Base-by-base conservation (phyloP, 1,140 invertebrate genomes). In the Drosophila erecta region DNA sequence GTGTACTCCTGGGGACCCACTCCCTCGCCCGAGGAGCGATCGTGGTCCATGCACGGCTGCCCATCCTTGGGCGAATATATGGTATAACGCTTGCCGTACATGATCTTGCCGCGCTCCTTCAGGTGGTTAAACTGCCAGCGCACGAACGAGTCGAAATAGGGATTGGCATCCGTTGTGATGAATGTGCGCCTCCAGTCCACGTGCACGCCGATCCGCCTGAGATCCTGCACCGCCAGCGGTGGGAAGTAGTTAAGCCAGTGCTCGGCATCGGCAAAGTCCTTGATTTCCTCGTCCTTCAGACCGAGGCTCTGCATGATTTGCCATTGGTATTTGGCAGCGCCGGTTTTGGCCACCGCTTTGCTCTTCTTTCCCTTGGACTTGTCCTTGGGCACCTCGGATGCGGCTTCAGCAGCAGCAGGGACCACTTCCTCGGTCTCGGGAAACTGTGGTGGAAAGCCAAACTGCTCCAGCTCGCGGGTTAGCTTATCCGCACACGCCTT, bases 41-140 rank as follows among this genome's bases (percentile, higher is more conserved):
- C 99, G 92, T 99, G 99, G 93, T 99, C 99, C 99, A 99, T 99
- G 92, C 99, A 99, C 3, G 99, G 99, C 92, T 99, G 99, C 35
- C 96, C 96, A 93, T 99, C 99, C 84, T 96, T 95, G 2, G 98
- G 98, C 1, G 98, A 99, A 93, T 96, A 99, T 74, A 99, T 98
- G 11, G 98, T 98, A 89, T 99, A 98, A 55, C 99, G 94, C 93
- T 99, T 99, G 27, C 99, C 99, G 94, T 98, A 99, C 92, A 97
- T 95, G 35, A 99, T 95, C 93, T 98, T 99, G 62, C 97, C 96
- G 61, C 95, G 94, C 60, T 95, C 95, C 91, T 97, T 97, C n/a
- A 99, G 93, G 74, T 96, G 95, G 59, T 96, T 92, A 92, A 98
- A 99, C 93, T 99, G 98, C 99, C 99, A 99, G 43, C 96, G 94